phyloP scores from a whole-genome alignment of 2,113 vertebrate species.

The Platycercus adscitus region DNA sequence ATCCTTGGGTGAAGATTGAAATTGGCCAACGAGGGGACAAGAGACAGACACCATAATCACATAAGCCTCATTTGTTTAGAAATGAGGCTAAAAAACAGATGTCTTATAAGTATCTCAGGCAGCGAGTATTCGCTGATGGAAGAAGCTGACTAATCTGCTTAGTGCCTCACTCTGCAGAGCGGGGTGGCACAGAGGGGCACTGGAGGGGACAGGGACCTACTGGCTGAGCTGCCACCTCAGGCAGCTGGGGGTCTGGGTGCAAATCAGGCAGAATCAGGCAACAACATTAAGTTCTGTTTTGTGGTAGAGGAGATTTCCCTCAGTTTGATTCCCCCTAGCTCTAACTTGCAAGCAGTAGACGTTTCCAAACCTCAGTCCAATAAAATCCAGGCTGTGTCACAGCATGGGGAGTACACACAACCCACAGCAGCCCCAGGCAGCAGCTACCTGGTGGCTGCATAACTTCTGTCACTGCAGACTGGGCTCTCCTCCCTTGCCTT shows the following conservation, averaged over 20 bases:
- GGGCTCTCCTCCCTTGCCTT: background rate
- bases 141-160: conserved; percentile 44
- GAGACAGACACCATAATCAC: conserved; percentile 28
- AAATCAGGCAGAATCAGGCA: background rate
- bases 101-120: conserved; percentile 50
- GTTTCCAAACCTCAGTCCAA: background rate
- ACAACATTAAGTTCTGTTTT: background rate
- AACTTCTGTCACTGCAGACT: background rate
- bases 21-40: background rate
- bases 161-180: background rate
- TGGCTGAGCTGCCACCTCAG: background rate
- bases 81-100: conserved; percentile 55
- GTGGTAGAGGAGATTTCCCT: background rate
- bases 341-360: fast-evolving
- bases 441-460: background rate
- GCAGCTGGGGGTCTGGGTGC: background rate
- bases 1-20: background rate
- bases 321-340: background rate
- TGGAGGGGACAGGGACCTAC: background rate
- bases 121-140: background rate
- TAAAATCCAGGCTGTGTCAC: background rate
- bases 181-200: background rate
- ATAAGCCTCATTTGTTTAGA: conserved; percentile 40
- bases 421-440: background rate
- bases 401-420: fast-evolving